Base-by-base conservation (phyloP, 1,140 invertebrate species). In the Lasaia peninsularis region DNA sequence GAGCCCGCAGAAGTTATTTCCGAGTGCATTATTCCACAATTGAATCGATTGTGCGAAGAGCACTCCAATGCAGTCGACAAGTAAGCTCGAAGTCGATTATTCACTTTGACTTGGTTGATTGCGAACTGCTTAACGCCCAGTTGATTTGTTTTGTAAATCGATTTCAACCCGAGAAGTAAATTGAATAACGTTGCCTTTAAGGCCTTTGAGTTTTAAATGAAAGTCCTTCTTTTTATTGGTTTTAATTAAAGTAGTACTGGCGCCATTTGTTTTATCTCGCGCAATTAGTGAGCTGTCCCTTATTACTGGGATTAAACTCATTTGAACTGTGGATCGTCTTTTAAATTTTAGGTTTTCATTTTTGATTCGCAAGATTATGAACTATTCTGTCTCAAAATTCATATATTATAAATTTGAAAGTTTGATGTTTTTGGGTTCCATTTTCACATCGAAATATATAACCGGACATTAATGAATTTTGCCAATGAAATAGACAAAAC, bases 1-100 rank as follows among this genome's bases (percentile, higher is more conserved):
- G 32, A 33, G 24, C 32, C 31, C 32, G 56, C 32, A 50, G 56
- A 50, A 57, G 56, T 50, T 57, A 57, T 61, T 56, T 61, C 52
- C 53, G 49, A 51, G 48, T 49, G 53, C 48, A 60, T 60, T 56
- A 55, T 56, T 44, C 59, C 48, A 33, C 21, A 37, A 20, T 50
- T 33, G 44, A 57, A 21, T 50, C 56, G 18, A 57, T 51, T 57
- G 44, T 52, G 33, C 49, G 11, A 56, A 44, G 40, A 44, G 28
- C 28, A 60, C 28, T 52, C 34, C 20, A 44, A 52, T 53, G 34
- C 28, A 53, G 49, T 54, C 52, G 52, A 56, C 52, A 37, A 31
- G 52, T 59, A 40, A 40, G 21, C 52, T 51, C 49, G 31, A 31
- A 20, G 28, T 53, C 51, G 28, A 35, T 37, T 37, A 51, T 51